Conservation (phyloP, 2,113 vertebrate species). For the Zosterops pallidus region DNA sequence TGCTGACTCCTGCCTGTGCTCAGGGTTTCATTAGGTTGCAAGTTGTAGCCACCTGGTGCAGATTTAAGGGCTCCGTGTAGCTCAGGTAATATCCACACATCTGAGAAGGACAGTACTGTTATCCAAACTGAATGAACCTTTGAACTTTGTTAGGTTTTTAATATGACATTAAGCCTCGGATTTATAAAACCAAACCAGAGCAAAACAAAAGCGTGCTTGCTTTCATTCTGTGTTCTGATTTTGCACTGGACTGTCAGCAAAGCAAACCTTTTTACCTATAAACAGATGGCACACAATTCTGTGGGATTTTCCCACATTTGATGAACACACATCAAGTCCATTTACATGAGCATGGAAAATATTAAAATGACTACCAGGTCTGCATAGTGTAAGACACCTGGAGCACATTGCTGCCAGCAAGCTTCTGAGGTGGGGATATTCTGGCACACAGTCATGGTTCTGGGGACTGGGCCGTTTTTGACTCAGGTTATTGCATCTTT, state of each 20-base stretch:
- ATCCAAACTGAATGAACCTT: slow-evolving; percentile 4
- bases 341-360: slow-evolving; percentile 59
- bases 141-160: slow-evolving; percentile 39
- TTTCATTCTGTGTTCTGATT: slow-evolving; percentile 25
- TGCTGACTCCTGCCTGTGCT: not conserved
- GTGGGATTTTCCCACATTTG: slow-evolving; percentile 45
- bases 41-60: not conserved
- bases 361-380: slow-evolving; percentile 56
- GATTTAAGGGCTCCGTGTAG: not conserved
- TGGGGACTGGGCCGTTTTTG: slow-evolving; percentile 50
- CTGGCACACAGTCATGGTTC: slow-evolving; percentile 14
- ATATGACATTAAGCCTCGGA: not conserved
- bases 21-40: not conserved
- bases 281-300: slow-evolving; percentile 40
- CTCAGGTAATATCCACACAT: not conserved
- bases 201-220: not conserved
- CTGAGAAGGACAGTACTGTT: not conserved
- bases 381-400: slow-evolving; percentile 46
- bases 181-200: slow-evolving; percentile 32
- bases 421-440: slow-evolving; percentile 47
- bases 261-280: slow-evolving; percentile 16
- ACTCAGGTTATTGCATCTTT: slow-evolving; percentile 64
- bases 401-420: slow-evolving; percentile 36
- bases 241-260: slow-evolving; percentile 5
- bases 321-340: slow-evolving; percentile 33